These are phyloP conservation scores for Catagonus wagneri DNA, from an alignment of 2,113 vertebrate species.

Conservation along the genomic window DNA sequence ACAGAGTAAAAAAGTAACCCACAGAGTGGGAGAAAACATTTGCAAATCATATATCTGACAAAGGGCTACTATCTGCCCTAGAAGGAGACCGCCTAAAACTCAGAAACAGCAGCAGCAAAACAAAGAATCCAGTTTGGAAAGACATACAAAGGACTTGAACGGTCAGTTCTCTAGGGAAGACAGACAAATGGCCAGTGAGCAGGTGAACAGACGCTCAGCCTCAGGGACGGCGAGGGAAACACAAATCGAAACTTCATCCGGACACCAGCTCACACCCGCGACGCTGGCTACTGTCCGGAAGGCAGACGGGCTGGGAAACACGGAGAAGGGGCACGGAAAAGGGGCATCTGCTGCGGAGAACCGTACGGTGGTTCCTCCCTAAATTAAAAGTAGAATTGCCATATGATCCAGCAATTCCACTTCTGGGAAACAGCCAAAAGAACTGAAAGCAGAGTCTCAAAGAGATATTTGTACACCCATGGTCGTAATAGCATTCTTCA, in stretches of 20 bases:
- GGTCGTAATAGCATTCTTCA: not conserved
- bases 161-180: not conserved
- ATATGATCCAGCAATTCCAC: not conserved
- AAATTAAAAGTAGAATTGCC: not conserved
- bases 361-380: not conserved
- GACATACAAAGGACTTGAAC: not conserved
- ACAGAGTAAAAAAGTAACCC: not conserved
- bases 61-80: not conserved
- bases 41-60: not conserved
- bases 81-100: not conserved
- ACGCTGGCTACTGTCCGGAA: too few species aligned
- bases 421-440: not conserved
- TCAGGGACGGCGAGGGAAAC: accelerated
- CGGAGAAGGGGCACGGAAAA: too few species aligned
- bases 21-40: not conserved
- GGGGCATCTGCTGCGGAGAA: not conserved
- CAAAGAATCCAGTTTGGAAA: too few species aligned
- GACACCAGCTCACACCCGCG: accelerated
- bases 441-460: not conserved
- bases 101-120: not conserved
- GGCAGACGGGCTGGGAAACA: not conserved
- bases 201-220: not conserved
- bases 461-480: not conserved
- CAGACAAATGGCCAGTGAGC: not conserved
- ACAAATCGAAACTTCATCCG: not conserved